Conservation (phyloP, 2,888 invertebrate species). For the Xestoiulus laeticollis region DNA sequence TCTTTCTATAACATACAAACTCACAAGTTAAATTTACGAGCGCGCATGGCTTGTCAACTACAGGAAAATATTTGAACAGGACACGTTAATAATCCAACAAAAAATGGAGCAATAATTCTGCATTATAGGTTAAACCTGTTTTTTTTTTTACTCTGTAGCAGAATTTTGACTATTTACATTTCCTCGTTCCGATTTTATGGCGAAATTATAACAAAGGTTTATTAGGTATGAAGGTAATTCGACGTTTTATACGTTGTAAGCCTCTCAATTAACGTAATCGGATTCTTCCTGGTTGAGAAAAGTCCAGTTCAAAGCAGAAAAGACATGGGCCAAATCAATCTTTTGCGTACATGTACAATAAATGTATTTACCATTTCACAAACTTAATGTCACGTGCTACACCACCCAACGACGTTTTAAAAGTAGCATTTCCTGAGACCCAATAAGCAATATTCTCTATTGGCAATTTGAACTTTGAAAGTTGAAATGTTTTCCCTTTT, state of each 20-base stretch:
- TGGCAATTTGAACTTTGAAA: not conserved
- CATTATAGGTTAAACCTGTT: conserved; percentile 18
- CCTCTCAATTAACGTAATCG: not conserved
- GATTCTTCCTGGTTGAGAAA: not conserved
- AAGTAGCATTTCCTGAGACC: too few species aligned
- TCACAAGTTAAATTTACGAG: not conserved
- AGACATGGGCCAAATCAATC: too few species aligned
- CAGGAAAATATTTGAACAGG: conserved; percentile 28
- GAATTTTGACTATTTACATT: not conserved
- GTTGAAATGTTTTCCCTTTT: not conserved
- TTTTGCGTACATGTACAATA: too few species aligned
- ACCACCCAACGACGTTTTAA: too few species aligned
- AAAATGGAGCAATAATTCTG: not conserved
- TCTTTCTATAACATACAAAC: not conserved
- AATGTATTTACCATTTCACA: too few species aligned
- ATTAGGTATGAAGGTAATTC: not conserved
- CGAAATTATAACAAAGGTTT: not conserved
- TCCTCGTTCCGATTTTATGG: not conserved
- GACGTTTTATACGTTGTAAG: not conserved
- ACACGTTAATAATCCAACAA: conserved; percentile 15
- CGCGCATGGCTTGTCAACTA: conserved; percentile 30
- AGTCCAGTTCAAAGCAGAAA: not conserved
- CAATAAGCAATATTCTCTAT: not conserved
- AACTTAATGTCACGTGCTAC: too few species aligned
- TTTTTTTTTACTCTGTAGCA: not conserved